Evolutionary conservation across 2,888 invertebrate genomes (phyloP), one percentile per base, ranked within the genome.

Genomic region (Camptogramma bilineatum): DNA sequence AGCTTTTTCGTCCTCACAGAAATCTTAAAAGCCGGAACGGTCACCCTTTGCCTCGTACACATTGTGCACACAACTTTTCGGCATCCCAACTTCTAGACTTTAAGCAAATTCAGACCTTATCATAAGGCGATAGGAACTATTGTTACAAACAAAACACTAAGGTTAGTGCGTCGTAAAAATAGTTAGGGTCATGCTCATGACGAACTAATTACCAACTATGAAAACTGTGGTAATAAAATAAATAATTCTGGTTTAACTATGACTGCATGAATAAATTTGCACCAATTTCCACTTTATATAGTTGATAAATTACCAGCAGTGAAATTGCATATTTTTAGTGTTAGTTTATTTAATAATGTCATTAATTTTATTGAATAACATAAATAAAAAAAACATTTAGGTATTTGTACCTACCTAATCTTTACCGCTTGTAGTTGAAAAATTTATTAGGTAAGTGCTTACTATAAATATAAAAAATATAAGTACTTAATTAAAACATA

Each of bases 141-240:
- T 62, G 18, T 62, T 4, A 46, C 44, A 8, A 34, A 34, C 44
- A 42, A 52, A 39, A 28, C 39, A 46, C 24, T 18, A 13, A 52
- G 21, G 9, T 39, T 21, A 42, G 24, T 56, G 56, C 42, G 59
- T 62, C 56, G 56, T 70, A 60, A 66, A 68, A 59, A 57, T 54
- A 62, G 47, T 60, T 62, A 54, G 60, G 66, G 66, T 62, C 62
- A 60, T 28, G 28, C 28, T 28, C n/a, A n/a, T 68, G 54, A 64
- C 57, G 52, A 66, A 68, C 54, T 68, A 68, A 65, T 68, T 62
- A 65, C 62, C 42, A 63, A 59, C 65, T 62, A 66, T 61, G 64
- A 68, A 52, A 53, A 64, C 60, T 50, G 52, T 24, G 34, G 34
- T 54, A 46, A 54, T 66, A 62, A 65, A 61, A 62, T 63, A 34